A percentile compares a stretch with the other conserved stretches of the same genome.
phyloP scores from a whole-genome alignment of 2,113 vertebrate species.

The Sinocyclocheilus grahami region DNA sequence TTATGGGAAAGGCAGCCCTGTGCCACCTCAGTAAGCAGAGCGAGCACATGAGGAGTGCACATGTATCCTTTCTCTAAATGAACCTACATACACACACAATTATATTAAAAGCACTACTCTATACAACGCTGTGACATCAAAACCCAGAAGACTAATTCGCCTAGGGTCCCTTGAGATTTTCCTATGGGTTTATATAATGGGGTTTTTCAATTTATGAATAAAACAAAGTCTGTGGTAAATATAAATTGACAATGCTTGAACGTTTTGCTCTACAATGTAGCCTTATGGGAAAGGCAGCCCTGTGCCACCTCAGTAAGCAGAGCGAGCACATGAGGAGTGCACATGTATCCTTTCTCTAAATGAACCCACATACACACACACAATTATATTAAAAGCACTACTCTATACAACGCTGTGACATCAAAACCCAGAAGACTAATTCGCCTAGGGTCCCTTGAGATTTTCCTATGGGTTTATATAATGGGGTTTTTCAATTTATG shows the following conservation, averaged over 20 bases:
- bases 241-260: too few relatives aligned
- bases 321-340: conserved; percentile 77
- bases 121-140: too few relatives aligned
- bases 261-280: not conserved
- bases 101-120: not conserved
- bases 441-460: too few relatives aligned
- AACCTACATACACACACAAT: not conserved
- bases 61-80: conserved; percentile 78
- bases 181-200: too few relatives aligned
- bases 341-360: conserved; percentile 80
- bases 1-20: conserved; percentile 68
- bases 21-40: conserved; percentile 81
- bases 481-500: too few relatives aligned
- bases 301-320: conserved; percentile 83
- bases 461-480: too few relatives aligned
- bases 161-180: too few relatives aligned
- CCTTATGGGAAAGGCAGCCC: conserved; percentile 64
- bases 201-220: too few relatives aligned
- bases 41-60: conserved; percentile 79
- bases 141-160: too few relatives aligned
- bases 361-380: conserved; percentile 5
- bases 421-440: too few relatives aligned
- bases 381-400: not conserved
- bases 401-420: too few relatives aligned
- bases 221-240: too few relatives aligned